Conservation (phyloP, 2,888 invertebrate genomes). For the Meiosimyza decipiens region DNA sequence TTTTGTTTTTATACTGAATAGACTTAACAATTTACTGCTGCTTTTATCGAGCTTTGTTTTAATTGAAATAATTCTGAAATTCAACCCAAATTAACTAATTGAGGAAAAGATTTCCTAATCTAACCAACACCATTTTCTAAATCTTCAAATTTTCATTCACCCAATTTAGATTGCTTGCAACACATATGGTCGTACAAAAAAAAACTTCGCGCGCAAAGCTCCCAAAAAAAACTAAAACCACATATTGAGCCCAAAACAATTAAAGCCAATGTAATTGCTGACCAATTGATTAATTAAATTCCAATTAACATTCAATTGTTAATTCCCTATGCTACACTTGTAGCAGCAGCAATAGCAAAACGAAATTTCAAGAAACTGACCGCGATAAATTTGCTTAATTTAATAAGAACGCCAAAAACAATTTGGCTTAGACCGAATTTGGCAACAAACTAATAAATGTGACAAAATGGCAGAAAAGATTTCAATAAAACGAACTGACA, state of each 20-base stretch:
- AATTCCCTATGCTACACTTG: background rate
- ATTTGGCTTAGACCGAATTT: constrained; percentile 12
- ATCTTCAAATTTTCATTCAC: no score
- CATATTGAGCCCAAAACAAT: constrained; percentile 32
- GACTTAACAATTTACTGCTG: no score
- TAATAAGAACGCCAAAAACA: background rate
- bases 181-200: no score
- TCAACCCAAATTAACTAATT: no score
- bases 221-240: no score
- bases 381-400: background rate
- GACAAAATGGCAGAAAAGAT: background rate
- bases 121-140: no score
- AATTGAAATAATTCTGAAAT: no score
- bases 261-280: constrained; percentile 31
- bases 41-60: no score
- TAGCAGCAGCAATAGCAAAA: background rate
- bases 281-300: constrained; percentile 33
- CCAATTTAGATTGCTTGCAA: no score
- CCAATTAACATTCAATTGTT: constrained; percentile 26
- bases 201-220: no score
- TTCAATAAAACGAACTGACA: constrained; percentile 4
- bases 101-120: no score
- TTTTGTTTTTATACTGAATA: no score
- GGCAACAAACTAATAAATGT: background rate
- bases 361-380: background rate